phyloP scores from a whole-genome alignment of 2,797 vertebrate genomes.

The Bradypodion ventrale region DNA sequence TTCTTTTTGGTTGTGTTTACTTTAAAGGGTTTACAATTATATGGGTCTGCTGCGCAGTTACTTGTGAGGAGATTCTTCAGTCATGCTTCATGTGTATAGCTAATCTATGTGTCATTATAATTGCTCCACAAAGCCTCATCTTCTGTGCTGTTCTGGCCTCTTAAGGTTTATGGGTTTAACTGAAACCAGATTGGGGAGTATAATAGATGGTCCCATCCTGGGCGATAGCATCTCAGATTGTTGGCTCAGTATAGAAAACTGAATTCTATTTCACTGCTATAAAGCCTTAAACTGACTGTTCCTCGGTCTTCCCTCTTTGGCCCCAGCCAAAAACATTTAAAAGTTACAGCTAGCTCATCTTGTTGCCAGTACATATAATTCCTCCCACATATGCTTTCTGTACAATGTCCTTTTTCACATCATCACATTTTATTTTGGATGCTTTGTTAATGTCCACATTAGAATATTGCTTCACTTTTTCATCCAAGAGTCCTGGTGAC shows the following conservation, averaged over 20 bases:
- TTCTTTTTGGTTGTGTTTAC: slow-evolving; percentile 7
- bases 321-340: not conserved
- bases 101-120: slow-evolving; percentile 22
- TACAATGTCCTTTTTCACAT: slow-evolving; percentile 12
- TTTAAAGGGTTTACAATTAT: not conserved
- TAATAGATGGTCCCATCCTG: slow-evolving; percentile 11
- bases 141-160: slow-evolving; percentile 38
- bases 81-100: slow-evolving; percentile 25
- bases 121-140: slow-evolving; percentile 35
- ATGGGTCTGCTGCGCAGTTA: slow-evolving; percentile 11
- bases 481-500: not conserved
- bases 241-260: slow-evolving; percentile 49
- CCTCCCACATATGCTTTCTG: slow-evolving; percentile 33
- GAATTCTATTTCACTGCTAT: slow-evolving; percentile 28
- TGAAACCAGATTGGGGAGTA: slow-evolving; percentile 54
- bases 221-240: slow-evolving; percentile 31
- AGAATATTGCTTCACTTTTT: not conserved
- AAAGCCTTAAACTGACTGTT: slow-evolving; percentile 25
- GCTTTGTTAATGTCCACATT: not conserved
- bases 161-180: slow-evolving; percentile 58
- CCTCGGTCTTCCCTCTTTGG: slow-evolving; percentile 36
- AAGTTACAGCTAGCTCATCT: not conserved
- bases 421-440: slow-evolving; percentile 26
- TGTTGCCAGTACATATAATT: slow-evolving; percentile 41
- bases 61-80: not conserved